phyloP scores from a whole-genome alignment of 2,797 vertebrate species.

The Triplophysa yarkandensis region DNA sequence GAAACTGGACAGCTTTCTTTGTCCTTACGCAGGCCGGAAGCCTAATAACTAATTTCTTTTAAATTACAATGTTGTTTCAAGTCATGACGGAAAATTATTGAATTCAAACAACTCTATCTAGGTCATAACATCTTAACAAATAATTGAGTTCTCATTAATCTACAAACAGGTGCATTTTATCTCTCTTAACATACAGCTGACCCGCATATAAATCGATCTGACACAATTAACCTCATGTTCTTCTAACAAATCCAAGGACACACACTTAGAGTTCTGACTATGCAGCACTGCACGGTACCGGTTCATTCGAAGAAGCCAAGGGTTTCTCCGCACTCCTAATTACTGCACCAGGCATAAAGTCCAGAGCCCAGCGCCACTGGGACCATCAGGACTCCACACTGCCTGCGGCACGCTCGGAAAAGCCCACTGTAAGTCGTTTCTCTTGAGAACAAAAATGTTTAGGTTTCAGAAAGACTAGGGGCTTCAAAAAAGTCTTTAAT shows the following conservation, averaged over 20 bases:
- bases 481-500: conserved; percentile 30
- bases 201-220: conserved; percentile 32
- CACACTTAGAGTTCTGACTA: conserved; percentile 65
- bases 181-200: not conserved
- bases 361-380: conserved; percentile 24
- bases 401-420: conserved; percentile 36
- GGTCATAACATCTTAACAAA: not conserved
- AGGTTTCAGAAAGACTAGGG: conserved; percentile 13
- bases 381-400: conserved; percentile 35
- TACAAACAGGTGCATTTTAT: not conserved
- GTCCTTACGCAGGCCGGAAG: conserved; percentile 7
- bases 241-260: conserved; percentile 69
- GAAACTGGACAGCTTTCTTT: conserved; percentile 12
- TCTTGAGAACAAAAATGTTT: conserved; percentile 23
- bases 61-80: conserved; percentile 45
- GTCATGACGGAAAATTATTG: conserved; percentile 39
- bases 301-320: conserved; percentile 64
- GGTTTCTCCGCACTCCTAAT: conserved; percentile 49
- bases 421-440: conserved; percentile 4
- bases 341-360: conserved; percentile 38
- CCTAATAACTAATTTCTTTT: conserved; percentile 27
- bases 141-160: not conserved
- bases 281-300: conserved; percentile 53
- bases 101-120: not conserved
- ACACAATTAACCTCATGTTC: conserved; percentile 62